Evolutionary conservation across 2,888 invertebrate species (phyloP).

Genomic region (Emmelina monodactyla): DNA sequence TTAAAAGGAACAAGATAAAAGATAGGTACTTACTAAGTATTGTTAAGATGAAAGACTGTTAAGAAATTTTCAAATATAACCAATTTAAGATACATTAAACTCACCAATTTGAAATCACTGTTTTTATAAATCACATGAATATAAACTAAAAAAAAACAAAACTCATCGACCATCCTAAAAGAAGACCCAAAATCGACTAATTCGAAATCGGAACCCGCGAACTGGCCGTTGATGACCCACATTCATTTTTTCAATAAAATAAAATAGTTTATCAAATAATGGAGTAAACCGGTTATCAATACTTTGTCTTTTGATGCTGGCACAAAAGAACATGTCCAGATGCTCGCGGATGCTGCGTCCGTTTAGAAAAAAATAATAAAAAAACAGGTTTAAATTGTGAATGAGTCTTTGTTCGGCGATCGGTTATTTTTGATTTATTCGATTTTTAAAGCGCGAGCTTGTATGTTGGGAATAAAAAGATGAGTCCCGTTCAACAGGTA

Average conservation of each 20-base stretch:
- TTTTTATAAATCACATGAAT: no score
- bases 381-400: conserved; percentile 51
- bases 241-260: conserved; percentile 28
- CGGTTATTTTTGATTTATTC: conserved; percentile 64
- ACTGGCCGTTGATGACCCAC: conserved; percentile 53
- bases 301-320: conserved; percentile 44
- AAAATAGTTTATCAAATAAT: conserved; percentile 18
- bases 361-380: conserved; percentile 30
- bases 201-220: conserved; percentile 22
- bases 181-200: conserved; percentile 34
- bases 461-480: conserved; percentile 53
- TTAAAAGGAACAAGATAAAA: no score
- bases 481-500: conserved; percentile 55
- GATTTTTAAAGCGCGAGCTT: conserved; percentile 52
- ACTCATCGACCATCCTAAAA: no score
- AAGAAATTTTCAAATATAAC: no score
- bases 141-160: no score
- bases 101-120: no score
- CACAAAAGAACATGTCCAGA: conserved; percentile 50
- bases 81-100: no score
- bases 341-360: conserved; percentile 56
- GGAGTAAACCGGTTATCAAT: conserved; percentile 50
- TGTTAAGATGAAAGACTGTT: no score
- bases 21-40: no score
- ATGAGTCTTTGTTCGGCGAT: conserved; percentile 55